Percentiles rank a stretch among this genome's conserved stretches.
phyloP scores from a whole-genome alignment of 2,113 vertebrate genomes.

The Tretioscincus oriximinensis region DNA sequence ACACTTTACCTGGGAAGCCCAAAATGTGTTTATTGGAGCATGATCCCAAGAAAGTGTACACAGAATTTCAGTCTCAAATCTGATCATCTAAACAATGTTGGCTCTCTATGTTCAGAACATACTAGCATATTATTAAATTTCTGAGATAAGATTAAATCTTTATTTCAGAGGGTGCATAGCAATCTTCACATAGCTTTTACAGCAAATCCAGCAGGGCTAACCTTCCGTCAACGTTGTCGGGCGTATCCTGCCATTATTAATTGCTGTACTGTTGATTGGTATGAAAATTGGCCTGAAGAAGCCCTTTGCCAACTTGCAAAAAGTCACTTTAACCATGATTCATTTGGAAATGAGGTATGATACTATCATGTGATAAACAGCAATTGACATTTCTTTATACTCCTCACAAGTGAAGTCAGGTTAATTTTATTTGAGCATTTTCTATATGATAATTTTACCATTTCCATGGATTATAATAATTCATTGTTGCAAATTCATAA shows the following conservation, averaged over 20 bases:
- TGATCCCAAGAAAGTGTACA: not conserved
- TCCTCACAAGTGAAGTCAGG: not conserved
- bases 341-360: constrained; percentile 42
- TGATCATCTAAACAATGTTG: not conserved
- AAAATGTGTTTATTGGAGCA: not conserved
- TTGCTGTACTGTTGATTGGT: constrained; percentile 67
- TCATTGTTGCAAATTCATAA: not conserved
- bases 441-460: not conserved
- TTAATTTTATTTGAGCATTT: not conserved
- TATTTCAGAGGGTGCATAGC: constrained; percentile 60
- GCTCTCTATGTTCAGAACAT: not conserved
- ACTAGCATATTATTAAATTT: not conserved
- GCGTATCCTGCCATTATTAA: constrained; percentile 59
- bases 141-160: constrained; percentile 9
- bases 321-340: constrained; percentile 43
- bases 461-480: not conserved
- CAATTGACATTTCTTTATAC: not conserved
- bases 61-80: not conserved
- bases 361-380: not conserved
- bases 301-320: constrained; percentile 56
- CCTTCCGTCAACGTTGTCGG: constrained; percentile 57
- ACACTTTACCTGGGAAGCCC: too few species aligned
- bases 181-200: constrained; percentile 67
- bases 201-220: constrained; percentile 53
- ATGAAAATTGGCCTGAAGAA: constrained; percentile 56